Conservation (phyloP, 2,113 vertebrate species). For the Nesospiza acunhae region DNA sequence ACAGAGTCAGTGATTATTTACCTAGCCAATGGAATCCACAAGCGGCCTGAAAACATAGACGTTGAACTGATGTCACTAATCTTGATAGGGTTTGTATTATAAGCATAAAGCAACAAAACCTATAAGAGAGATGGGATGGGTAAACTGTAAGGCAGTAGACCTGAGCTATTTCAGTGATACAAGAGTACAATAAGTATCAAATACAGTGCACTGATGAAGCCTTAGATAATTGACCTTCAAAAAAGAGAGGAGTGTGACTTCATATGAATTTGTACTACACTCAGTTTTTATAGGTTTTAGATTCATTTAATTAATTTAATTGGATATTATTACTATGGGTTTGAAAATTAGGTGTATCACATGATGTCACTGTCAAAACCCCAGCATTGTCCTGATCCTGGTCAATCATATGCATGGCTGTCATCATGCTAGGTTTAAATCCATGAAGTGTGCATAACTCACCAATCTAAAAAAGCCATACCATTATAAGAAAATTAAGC, state of each 20-base stretch:
- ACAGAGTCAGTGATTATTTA: slow-evolving; percentile 51
- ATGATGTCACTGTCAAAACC: neutral
- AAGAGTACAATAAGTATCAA: neutral
- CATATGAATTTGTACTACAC: neutral
- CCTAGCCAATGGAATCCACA: slow-evolving; percentile 65
- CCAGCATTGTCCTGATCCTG: neutral
- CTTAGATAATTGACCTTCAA: neutral
- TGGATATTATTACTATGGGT: neutral
- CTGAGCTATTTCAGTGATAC: neutral
- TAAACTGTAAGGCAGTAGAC: neutral
- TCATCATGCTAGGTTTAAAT: neutral
- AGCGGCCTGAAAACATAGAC: slow-evolving; percentile 48
- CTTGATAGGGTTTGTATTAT: slow-evolving; percentile 42
- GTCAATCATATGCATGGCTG: neutral
- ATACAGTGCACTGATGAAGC: neutral
- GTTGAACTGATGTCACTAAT: slow-evolving; percentile 17
- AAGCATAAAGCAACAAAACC: slow-evolving; percentile 73
- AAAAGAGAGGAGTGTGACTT: neutral
- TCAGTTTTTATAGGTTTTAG: neutral
- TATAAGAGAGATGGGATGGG: neutral
- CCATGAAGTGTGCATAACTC: neutral
- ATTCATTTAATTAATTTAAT: neutral
- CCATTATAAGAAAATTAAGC: neutral
- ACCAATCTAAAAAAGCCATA: neutral
- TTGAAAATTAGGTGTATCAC: neutral